These are phyloP conservation scores for Heliconius charithonia DNA, from an alignment of 2,888 invertebrate species.

Conservation along the genomic window DNA sequence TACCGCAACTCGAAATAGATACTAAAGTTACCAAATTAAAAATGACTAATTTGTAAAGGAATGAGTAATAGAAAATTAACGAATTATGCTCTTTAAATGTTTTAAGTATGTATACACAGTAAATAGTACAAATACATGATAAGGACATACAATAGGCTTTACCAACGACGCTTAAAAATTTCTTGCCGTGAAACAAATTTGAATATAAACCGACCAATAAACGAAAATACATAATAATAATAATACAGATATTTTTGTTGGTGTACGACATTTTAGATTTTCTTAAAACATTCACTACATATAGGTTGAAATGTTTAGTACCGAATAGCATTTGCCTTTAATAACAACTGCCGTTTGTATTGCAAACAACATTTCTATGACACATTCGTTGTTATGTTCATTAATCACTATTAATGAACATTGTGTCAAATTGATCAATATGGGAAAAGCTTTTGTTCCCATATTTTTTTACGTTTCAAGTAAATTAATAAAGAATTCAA, in stretches of 20 bases:
- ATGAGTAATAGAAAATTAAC: not conserved
- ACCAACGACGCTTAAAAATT: not conserved
- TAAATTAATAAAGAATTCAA: not conserved
- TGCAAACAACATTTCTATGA: not conserved
- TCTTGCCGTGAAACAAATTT: not conserved
- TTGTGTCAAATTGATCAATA: not conserved
- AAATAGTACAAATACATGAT: not conserved
- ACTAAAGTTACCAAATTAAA: not conserved
- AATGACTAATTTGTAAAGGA: not conserved
- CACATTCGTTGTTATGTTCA: not conserved
- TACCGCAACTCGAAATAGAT: not conserved
- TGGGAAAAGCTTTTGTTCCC: not conserved
- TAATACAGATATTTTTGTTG: not conserved
- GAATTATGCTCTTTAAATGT: not conserved
- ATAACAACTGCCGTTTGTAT: not conserved
- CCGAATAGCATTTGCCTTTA: not conserved
- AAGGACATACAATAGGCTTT: slow-evolving; percentile 16
- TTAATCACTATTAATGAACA: not conserved
- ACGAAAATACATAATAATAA: slow-evolving; percentile 14
- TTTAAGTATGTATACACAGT: not conserved
- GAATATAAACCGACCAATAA: slow-evolving; percentile 26
- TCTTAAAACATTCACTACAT: not conserved
- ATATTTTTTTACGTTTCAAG: not conserved
- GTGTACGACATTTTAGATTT: not conserved
- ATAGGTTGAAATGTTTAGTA: not conserved